These are phyloP conservation scores for Amblyornis subalaris DNA, from an alignment of 2,113 vertebrate genomes.

Conservation along the genomic window DNA sequence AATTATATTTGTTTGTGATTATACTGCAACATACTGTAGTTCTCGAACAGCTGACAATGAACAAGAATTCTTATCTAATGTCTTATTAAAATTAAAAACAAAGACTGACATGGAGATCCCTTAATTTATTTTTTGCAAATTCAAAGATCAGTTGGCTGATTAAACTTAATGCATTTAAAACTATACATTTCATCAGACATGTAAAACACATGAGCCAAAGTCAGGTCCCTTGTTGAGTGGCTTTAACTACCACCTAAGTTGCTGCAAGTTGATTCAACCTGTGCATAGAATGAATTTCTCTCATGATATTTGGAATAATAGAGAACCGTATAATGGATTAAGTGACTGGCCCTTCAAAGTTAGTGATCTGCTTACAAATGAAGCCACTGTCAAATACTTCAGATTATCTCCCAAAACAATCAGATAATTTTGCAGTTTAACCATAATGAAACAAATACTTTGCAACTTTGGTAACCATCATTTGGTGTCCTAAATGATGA, in stretches of 20 bases:
- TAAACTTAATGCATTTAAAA: not conserved
- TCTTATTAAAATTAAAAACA: not conserved
- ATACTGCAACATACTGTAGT: constrained; percentile 16
- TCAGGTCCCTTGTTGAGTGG: not conserved
- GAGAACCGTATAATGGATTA: not conserved
- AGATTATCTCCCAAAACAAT: not conserved
- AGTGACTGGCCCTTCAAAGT: not conserved
- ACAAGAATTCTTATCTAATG: not conserved
- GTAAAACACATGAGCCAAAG: not conserved
- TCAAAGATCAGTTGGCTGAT: not conserved
- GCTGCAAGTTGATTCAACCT: not conserved
- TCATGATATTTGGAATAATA: not conserved
- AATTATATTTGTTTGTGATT: constrained; percentile 50
- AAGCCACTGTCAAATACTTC: not conserved
- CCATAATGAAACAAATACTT: not conserved
- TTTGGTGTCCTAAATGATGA: not conserved
- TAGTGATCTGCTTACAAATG: not conserved
- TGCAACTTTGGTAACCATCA: not conserved
- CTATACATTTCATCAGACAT: not conserved
- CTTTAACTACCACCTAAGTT: not conserved
- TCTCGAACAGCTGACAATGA: constrained; percentile 12
- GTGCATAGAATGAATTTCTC: not conserved
- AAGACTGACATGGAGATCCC: not conserved
- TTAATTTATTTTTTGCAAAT: constrained; percentile 1
- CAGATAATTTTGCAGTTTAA: not conserved